Percentiles rank a stretch among this genome's conserved stretches.
Evolutionary conservation across 2,888 invertebrate genomes (phyloP).

Genomic region (Melanargia galathea): DNA sequence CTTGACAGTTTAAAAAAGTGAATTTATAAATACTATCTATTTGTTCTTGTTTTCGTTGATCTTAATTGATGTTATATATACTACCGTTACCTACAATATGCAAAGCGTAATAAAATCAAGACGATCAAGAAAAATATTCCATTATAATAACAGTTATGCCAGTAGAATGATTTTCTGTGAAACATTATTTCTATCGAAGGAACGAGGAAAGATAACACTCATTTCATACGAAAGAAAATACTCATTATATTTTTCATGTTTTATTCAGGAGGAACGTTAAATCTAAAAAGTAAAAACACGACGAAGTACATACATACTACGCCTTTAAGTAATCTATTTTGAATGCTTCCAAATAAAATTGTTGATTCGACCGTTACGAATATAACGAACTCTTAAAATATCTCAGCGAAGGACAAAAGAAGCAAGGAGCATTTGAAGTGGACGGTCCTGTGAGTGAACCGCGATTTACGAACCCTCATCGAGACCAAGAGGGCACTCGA

Average conservation of each 20-base stretch:
- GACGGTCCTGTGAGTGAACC: conserved; percentile 58
- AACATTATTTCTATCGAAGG: not conserved
- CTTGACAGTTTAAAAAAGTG: too few species aligned
- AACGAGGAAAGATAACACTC: conserved; percentile 2
- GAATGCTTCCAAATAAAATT: conserved; percentile 25
- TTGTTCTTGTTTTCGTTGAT: not conserved
- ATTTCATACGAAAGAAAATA: conserved; percentile 7
- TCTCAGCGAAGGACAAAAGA: conserved; percentile 55
- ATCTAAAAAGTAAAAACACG: conserved; percentile 13
- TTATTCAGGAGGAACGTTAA: conserved; percentile 13
- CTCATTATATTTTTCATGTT: conserved; percentile 15
- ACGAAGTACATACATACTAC: not conserved
- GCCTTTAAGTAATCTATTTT: conserved; percentile 18
- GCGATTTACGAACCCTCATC: conserved; percentile 68
- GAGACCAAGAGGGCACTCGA: conserved; percentile 66
- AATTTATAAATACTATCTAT: too few species aligned
- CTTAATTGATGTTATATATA: not conserved
- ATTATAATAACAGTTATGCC: not conserved
- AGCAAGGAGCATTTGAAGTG: conserved; percentile 55
- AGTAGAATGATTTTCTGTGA: not conserved
- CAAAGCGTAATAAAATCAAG: not conserved
- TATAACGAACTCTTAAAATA: conserved; percentile 41
- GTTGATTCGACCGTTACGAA: conserved; percentile 27
- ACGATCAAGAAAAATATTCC: not conserved
- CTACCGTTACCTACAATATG: not conserved